Conservation (phyloP, 1,140 invertebrate species). For the Aphelenchoides besseyi region DNA sequence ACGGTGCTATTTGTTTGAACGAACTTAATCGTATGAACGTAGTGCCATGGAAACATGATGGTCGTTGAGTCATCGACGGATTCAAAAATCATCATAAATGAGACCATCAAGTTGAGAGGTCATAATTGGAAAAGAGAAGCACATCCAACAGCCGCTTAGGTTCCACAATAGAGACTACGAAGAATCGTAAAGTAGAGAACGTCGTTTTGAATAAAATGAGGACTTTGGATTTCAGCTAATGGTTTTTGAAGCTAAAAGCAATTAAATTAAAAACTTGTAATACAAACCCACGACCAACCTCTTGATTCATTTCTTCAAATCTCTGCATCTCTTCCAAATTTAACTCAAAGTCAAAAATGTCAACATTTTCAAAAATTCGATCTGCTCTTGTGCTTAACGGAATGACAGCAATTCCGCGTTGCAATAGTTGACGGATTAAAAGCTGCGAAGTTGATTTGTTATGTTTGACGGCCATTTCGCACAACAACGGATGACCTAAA, state of each 20-base stretch:
- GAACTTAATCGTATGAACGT: too few species aligned
- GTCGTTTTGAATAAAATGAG: not conserved
- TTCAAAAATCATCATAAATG: too few species aligned
- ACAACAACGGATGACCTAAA: not conserved
- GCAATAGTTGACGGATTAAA: constrained; percentile 18
- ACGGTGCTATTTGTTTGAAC: too few species aligned
- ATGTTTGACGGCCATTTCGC: not conserved
- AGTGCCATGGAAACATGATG: too few species aligned
- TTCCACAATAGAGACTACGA: not conserved
- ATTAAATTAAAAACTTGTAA: not conserved
- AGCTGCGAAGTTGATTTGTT: not conserved
- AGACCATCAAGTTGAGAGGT: too few species aligned
- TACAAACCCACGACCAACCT: not conserved
- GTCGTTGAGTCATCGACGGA: too few species aligned
- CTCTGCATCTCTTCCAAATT: constrained; percentile 9
- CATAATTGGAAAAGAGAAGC: too few species aligned
- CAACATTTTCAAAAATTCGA: constrained; percentile 4
- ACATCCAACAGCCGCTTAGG: not conserved
- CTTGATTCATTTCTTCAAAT: constrained; percentile 9
- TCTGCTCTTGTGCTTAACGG: not conserved
- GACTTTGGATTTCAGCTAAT: not conserved
- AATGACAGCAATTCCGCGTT: constrained; percentile 9
- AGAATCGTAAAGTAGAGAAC: not conserved
- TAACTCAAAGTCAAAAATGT: constrained; percentile 18
- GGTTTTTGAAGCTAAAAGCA: not conserved